Evolutionary conservation across 2,113 vertebrate species (phyloP).

Genomic region (Podarcis muralis): DNA sequence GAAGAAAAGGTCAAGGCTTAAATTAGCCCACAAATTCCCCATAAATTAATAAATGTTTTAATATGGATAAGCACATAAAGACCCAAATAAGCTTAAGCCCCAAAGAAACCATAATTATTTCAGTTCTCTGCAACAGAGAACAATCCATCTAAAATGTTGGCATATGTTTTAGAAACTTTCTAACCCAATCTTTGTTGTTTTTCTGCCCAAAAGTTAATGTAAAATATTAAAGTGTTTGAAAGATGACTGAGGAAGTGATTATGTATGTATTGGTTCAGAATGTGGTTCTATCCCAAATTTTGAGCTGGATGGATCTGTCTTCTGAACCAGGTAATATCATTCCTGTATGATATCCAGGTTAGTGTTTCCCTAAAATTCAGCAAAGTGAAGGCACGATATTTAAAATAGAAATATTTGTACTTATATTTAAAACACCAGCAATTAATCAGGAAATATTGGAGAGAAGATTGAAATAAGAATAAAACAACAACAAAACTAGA

Average conservation of each 20-base stretch:
- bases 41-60: conserved; percentile 41
- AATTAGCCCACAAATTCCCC: conserved; percentile 7
- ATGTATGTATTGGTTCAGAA: background rate
- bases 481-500: too few relatives aligned
- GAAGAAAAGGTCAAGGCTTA: conserved; percentile 37
- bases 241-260: background rate
- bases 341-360: too few relatives aligned
- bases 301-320: too few relatives aligned
- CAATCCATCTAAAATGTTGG: background rate
- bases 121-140: background rate
- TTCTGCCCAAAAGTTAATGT: background rate
- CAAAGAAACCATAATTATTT: conserved; percentile 3
- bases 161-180: background rate
- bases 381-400: too few relatives aligned
- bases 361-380: too few relatives aligned
- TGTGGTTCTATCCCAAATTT: too few relatives aligned
- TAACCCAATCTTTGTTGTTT: background rate
- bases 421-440: too few relatives aligned
- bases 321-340: too few relatives aligned
- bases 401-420: too few relatives aligned
- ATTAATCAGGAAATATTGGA: too few relatives aligned
- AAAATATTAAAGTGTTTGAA: background rate
- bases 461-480: too few relatives aligned
- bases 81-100: background rate
- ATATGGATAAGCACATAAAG: conserved; percentile 11